Percentiles rank a stretch among this genome's conserved stretches.
Evolutionary conservation across 2,888 invertebrate genomes (phyloP).

Genomic region (Trichopria drosophilae): DNA sequence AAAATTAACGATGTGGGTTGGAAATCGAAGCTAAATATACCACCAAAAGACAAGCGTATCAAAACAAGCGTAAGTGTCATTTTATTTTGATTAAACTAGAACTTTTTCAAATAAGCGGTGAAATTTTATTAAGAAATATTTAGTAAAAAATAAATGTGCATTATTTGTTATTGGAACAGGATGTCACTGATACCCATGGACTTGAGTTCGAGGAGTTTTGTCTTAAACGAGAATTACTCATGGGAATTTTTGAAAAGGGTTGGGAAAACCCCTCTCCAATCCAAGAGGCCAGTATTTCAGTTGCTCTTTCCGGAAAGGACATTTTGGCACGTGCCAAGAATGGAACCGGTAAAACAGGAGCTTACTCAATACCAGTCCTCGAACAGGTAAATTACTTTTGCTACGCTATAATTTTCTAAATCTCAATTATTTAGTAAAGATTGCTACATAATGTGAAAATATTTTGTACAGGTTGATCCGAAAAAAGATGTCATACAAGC

Average conservation of each 20-base stretch:
- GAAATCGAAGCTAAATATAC: conserved; percentile 95
- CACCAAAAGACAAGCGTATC: conserved; percentile 93
- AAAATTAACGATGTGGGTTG: conserved; percentile 85
- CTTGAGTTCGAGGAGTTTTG: conserved; percentile 99
- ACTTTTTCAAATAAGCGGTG: neutral
- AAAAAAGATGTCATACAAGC: conserved; percentile 94
- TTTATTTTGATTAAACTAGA: conserved; percentile 14
- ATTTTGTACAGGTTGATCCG: conserved; percentile 67
- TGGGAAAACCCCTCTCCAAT: conserved; percentile 99
- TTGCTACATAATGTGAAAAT: neutral
- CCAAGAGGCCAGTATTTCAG: conserved; percentile 98
- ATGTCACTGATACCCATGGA: conserved; percentile 98
- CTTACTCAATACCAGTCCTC: conserved; percentile 97
- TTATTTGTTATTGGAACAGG: conserved; percentile 63
- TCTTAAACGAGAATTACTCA: conserved; percentile 92
- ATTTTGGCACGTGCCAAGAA: conserved; percentile 98
- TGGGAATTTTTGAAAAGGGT: conserved; percentile 99
- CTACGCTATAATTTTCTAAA: neutral
- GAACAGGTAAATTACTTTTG: too few species aligned
- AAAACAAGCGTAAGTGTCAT: conserved; percentile 86
- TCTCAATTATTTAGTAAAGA: neutral
- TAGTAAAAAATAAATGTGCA: neutral
- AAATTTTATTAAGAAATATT: neutral
- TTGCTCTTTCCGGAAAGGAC: conserved; percentile 96
- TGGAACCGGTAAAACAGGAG: conserved; percentile 99